A percentile compares a stretch with the other conserved stretches of the same genome.
These are phyloP conservation scores for Alviniconcha strummeri DNA, from an alignment of 2,888 invertebrate genomes.

Conservation along the genomic window DNA sequence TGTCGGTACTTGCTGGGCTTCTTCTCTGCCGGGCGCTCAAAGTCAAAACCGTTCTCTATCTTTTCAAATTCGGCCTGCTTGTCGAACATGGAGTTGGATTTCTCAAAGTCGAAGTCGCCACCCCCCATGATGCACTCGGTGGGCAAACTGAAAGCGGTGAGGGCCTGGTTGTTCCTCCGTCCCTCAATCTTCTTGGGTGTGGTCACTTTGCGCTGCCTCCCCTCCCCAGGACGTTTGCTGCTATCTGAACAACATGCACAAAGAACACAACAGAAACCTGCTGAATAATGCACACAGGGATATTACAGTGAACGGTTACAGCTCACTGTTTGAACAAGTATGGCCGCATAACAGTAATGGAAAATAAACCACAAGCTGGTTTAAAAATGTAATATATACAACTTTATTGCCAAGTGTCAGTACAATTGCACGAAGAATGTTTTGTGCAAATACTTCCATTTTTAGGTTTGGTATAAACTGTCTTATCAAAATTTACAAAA, in stretches of 20 bases:
- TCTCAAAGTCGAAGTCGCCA: constrained; percentile 93
- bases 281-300: neutral
- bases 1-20: constrained; percentile 81
- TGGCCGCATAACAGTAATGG: too few species aligned
- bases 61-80: constrained; percentile 87
- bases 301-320: too few species aligned
- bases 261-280: neutral
- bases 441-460: too few species aligned
- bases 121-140: constrained; percentile 82
- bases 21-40: constrained; percentile 48
- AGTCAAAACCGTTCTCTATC: constrained; percentile 76
- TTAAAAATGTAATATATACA: too few species aligned
- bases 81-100: constrained; percentile 92
- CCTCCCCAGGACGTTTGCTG: constrained; percentile 21
- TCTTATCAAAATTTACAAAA: too few species aligned
- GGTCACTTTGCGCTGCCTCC: constrained; percentile 42
- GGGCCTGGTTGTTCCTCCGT: constrained; percentile 75
- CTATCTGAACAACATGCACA: constrained; percentile 1
- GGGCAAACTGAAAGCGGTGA: constrained; percentile 84
- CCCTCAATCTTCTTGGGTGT: constrained; percentile 75
- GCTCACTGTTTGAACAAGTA: too few species aligned
- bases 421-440: too few species aligned
- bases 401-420: too few species aligned
- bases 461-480: too few species aligned
- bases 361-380: too few species aligned